Evolutionary conservation across 2,888 invertebrate species (phyloP).

Genomic region (Andrena fulva): DNA sequence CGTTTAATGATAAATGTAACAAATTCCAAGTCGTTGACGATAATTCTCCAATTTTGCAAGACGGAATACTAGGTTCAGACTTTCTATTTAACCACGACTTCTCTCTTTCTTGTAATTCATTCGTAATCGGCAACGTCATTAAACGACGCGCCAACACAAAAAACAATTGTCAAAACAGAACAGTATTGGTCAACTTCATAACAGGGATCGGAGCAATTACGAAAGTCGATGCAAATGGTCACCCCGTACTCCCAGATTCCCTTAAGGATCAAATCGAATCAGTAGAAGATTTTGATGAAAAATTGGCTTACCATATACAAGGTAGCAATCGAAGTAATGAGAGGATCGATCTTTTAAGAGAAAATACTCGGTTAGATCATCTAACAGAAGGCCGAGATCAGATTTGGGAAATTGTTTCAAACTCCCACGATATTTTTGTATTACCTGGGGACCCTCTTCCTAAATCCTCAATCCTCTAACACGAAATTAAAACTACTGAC

Average conservation of each 20-base stretch:
- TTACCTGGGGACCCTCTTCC: conserved; percentile 5
- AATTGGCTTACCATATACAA: background rate
- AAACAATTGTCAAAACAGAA: no score
- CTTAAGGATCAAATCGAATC: conserved; percentile 17
- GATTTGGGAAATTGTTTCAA: background rate
- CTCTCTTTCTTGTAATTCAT: no score
- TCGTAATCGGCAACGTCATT: no score
- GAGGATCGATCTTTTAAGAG: background rate
- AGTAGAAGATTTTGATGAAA: conserved; percentile 18
- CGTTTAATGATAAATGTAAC: no score
- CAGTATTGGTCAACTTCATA: no score
- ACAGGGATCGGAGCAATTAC: conserved; percentile 12
- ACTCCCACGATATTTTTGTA: conserved; percentile 1
- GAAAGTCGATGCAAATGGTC: conserved; percentile 8
- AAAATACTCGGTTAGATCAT: conserved; percentile 15
- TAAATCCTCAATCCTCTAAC: conserved; percentile 11
- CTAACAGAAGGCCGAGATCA: background rate
- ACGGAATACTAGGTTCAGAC: no score
- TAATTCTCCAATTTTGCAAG: no score
- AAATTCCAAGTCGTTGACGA: no score
- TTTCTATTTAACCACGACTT: no score
- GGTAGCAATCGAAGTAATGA: background rate
- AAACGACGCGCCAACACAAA: no score
- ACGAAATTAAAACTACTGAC: conserved; percentile 23
- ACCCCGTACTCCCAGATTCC: background rate